These are phyloP conservation scores for Cyprinodon variegatus DNA, from an alignment of 2,113 vertebrate genomes.

Conservation along the genomic window DNA sequence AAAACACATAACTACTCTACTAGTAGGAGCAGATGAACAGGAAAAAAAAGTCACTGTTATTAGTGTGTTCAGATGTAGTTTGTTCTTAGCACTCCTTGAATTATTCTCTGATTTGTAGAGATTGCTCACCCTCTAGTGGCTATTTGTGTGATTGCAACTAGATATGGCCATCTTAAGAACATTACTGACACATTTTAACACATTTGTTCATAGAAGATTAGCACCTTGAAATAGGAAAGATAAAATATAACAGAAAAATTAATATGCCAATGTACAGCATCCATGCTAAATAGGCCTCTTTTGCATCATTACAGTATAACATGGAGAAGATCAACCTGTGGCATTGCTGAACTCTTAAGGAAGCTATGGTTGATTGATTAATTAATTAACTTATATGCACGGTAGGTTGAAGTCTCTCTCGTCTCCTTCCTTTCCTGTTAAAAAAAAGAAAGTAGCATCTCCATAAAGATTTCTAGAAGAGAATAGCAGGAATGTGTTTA, in stretches of 20 bases:
- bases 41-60: neutral
- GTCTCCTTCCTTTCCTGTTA: too few relatives aligned
- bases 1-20: neutral
- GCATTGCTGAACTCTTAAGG: neutral
- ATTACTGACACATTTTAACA: too few relatives aligned
- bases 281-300: too few relatives aligned
- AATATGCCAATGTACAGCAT: neutral
- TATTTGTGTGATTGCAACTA: slow-evolving; percentile 8
- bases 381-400: neutral
- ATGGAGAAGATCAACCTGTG: neutral
- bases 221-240: too few relatives aligned
- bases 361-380: neutral
- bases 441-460: neutral
- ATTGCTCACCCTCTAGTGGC: slow-evolving; percentile 74
- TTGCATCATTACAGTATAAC: neutral
- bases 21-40: neutral
- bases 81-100: neutral
- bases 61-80: neutral
- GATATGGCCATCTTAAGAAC: neutral
- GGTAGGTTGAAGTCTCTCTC: neutral
- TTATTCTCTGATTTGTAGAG: slow-evolving; percentile 41
- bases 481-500: neutral
- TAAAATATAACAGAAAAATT: neutral
- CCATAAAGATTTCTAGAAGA: neutral
- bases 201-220: too few relatives aligned